Evolutionary conservation across 1,140 invertebrate species (phyloP), one percentile per base, ranked within the genome.

Genomic region (Brachionus plicatilis): DNA sequence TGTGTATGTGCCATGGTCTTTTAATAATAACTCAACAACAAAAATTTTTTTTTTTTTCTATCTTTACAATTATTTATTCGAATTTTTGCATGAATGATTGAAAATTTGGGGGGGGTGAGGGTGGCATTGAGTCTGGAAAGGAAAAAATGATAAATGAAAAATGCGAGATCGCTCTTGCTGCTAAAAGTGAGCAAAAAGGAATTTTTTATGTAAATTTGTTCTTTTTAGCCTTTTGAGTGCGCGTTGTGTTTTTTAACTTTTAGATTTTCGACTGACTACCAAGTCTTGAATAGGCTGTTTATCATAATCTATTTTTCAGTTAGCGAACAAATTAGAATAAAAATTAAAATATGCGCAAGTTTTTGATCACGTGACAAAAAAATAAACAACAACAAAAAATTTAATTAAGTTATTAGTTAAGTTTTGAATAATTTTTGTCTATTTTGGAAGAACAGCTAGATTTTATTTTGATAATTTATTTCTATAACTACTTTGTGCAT

Each of bases 1-100:
- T 56, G 53, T 24, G 24, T 56, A 1, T 33, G 65, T 68, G 66
- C 66, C 66, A 68, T 68, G 66, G 66, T 68, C 66, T 68, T 68
- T 68, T 68, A 68, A 68, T 14, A 68, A 33, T 68, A 68, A 68
- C 66, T 68, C 66, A 41, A 68, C 29, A 37, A 37, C 6, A 37
- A 37, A 37, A 37, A 37, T 0, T 7, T 37, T 37, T 37, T 37
- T n/a, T 37, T 7, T 37, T 37, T 53, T 14, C 17, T 60, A 0
- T 60, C 20, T 20, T 60, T 17, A 9, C 1, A 60, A 60, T 60
- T 60, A 60, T 60, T 60, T 20, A 60, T 60, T 60, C 6, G 66
- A 68, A 68, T 68, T 41, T 68, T 68, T 68, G 66, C 3, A 14
- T 68, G 66, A 68, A 41, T 68, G 66, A 68, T 68, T 68, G 33